phyloP scores from a whole-genome alignment of 2,888 invertebrate genomes.

The Cacoxenus indagator region DNA sequence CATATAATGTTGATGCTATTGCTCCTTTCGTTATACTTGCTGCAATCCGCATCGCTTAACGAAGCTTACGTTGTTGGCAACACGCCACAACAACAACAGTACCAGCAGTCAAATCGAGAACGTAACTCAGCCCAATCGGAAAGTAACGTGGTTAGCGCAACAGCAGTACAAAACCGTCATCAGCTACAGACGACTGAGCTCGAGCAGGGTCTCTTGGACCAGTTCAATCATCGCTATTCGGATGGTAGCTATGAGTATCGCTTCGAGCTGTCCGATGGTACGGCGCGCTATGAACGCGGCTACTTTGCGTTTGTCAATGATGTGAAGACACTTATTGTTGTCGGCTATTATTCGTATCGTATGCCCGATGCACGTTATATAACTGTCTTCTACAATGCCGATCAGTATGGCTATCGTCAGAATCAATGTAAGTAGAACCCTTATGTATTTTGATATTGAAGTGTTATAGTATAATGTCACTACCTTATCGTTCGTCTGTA shows the following conservation, averaged over 20 bases:
- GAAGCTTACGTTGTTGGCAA: constrained; percentile 31
- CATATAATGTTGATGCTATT: background rate
- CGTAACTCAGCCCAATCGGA: background rate
- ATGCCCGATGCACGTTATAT: constrained; percentile 59
- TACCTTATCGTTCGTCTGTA: too few relatives aligned
- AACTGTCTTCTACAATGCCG: constrained; percentile 68
- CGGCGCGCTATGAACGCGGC: constrained; percentile 66
- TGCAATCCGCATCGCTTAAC: constrained; percentile 22
- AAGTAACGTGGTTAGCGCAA: background rate
- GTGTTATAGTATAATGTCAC: too few relatives aligned
- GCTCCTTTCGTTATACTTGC: background rate
- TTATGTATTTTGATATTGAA: too few relatives aligned
- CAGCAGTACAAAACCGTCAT: too few relatives aligned
- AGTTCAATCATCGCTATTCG: constrained; percentile 61
- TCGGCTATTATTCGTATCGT: constrained; percentile 66
- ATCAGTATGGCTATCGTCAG: constrained; percentile 65
- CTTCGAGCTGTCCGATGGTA: constrained; percentile 63
- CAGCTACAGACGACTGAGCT: background rate
- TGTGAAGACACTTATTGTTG: constrained; percentile 60
- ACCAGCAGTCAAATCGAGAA: background rate
- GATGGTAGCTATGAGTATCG: constrained; percentile 68
- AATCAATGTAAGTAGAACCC: constrained; percentile 61
- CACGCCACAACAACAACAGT: constrained; percentile 1
- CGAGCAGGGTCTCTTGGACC: constrained; percentile 48
- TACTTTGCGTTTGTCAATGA: constrained; percentile 58